These are phyloP conservation scores for Drosophila histrio DNA, from an alignment of 2,888 invertebrate species.

Conservation along the genomic window DNA sequence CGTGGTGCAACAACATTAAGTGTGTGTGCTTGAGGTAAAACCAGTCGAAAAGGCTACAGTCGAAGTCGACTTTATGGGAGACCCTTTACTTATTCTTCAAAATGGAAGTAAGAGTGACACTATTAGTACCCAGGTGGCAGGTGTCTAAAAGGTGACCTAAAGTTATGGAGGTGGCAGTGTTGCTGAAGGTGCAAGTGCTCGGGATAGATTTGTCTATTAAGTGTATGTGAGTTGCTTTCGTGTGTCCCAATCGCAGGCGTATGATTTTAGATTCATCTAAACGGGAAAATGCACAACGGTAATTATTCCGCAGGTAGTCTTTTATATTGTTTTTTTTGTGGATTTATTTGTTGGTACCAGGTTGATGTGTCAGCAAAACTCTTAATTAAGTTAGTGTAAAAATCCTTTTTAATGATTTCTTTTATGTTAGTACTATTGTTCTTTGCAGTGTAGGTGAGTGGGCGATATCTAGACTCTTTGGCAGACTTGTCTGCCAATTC, in stretches of 20 bases:
- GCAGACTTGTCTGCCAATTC: background rate
- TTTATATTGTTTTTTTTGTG: background rate
- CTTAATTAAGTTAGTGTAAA: background rate
- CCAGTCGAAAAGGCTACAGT: no score
- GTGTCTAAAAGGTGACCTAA: no score
- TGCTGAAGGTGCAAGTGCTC: background rate
- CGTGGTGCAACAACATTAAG: no score
- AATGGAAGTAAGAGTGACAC: no score
- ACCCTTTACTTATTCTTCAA: no score
- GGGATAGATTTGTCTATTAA: background rate
- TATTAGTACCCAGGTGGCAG: no score
- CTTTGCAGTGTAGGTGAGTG: background rate
- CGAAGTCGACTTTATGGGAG: no score
- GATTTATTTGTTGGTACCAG: background rate
- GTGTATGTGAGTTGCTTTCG: background rate
- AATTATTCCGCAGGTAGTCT: background rate
- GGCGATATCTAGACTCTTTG: background rate
- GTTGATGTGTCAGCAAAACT: background rate
- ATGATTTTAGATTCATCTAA: background rate
- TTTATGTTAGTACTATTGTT: background rate
- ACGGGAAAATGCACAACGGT: no score
- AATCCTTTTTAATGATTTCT: background rate
- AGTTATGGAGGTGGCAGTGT: no score
- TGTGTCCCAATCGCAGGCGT: background rate
- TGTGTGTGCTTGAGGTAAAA: no score